Conservation (phyloP, 2,888 invertebrate genomes). For the Flexamia atlantica region DNA sequence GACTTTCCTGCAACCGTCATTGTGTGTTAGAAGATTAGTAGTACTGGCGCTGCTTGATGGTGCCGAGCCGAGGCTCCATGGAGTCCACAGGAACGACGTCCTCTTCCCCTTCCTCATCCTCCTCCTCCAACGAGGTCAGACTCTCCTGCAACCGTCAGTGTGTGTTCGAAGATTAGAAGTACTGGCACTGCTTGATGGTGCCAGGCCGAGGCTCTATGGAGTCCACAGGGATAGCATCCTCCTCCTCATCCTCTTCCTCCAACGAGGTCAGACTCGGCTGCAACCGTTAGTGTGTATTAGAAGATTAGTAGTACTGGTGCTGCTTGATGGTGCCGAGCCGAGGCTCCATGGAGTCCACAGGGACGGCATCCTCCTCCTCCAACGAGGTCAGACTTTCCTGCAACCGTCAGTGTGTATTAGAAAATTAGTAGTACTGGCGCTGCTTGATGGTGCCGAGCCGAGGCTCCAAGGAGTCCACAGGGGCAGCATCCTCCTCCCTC, state of each 20-base stretch:
- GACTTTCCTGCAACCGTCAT: slow-evolving; percentile 65
- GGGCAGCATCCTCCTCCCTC: slow-evolving; percentile 76
- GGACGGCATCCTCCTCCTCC: slow-evolving; percentile 71
- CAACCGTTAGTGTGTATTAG: background rate
- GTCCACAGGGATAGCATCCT: slow-evolving; percentile 76
- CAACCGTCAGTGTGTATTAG: no score
- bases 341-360: slow-evolving; percentile 80
- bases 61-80: slow-evolving; percentile 90
- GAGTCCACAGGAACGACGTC: slow-evolving; percentile 77
- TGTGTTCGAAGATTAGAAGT: no score
- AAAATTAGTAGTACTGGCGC: slow-evolving; percentile 94
- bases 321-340: slow-evolving; percentile 97
- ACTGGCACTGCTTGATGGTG: slow-evolving; percentile 94
- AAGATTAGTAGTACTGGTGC: slow-evolving; percentile 94
- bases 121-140: slow-evolving; percentile 68
- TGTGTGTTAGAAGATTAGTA: no score
- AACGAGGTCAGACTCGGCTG: slow-evolving; percentile 68
- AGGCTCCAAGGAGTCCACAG: slow-evolving; percentile 80
- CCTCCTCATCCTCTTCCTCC: slow-evolving; percentile 74
- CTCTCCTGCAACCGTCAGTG: slow-evolving; percentile 62
- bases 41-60: slow-evolving; percentile 94
- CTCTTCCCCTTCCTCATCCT: slow-evolving; percentile 76
- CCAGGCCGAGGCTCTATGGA: slow-evolving; percentile 89
- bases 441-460: slow-evolving; percentile 97
- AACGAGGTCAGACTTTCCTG: slow-evolving; percentile 68